Base-by-base conservation (phyloP, 2,888 invertebrate genomes). In the Tethea ocularis region DNA sequence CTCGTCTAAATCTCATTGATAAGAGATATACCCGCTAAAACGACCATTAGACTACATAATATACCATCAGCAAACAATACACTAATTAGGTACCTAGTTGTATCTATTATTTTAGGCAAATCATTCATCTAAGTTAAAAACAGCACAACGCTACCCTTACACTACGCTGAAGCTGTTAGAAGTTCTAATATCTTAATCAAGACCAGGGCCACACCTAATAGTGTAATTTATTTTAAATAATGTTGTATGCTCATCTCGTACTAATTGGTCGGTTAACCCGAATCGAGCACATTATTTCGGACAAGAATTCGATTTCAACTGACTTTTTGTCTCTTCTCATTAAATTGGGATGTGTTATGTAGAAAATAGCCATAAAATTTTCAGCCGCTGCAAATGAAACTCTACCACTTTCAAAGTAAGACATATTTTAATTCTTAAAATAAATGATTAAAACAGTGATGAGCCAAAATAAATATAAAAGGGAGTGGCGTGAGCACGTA, bases 391-490 rank as follows among this genome's bases (percentile, higher is more conserved):
- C 10, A 78, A 73, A 67, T 68, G 61, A 57, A 60, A 70, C 73
- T 71, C 66, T 83, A 75, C 7, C 0, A 0, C 0, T 17, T 26
- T 56, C 20, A 59, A 17, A 64, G 74, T 84, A 88, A 70, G 78
- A 71, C 69, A 61, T 61, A 58, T 80, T 56, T 83, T 57, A 41
- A 61, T 68, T 68, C 63, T 46, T 15, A 22, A 33, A 57, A 53
- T 24, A 6, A 56, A 68, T 71, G 72, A 78, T 80, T 75, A 74
- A 75, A 78, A 79, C 70, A 75, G 77, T 74, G 74, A 76, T 72
- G 64, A 72, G 77, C 75, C 71, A 85, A 87, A 87, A 88, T 86
- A 90, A 88, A 89, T 85, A 85, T 81, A 84, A 84, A 86, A 85
- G 79, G 77, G 74, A 80, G 78, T 63, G 72, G 75, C 73, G 72